Evolutionary conservation across 23 tunicate genomes (phyloP).

Genomic region (Corella eumyota): DNA sequence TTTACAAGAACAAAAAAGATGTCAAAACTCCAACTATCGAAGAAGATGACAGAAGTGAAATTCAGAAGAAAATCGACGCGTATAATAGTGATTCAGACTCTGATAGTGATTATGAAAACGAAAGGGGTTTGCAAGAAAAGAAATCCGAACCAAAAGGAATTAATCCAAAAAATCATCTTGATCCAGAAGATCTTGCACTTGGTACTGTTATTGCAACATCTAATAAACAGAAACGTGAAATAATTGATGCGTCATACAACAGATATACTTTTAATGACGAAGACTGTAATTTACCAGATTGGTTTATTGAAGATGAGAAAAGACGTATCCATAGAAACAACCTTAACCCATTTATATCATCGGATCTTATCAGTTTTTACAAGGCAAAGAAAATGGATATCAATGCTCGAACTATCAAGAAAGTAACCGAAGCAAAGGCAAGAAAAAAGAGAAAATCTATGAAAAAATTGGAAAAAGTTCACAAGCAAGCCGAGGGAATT

Average conservation of each 20-base stretch:
- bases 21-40: background rate
- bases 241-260: constrained; percentile 81
- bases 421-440: constrained; percentile 94
- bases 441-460: constrained; percentile 46
- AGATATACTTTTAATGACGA: constrained; percentile 83
- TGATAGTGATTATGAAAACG: constrained; percentile 52
- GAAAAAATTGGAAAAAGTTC: constrained; percentile 72
- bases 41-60: constrained; percentile 20
- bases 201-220: constrained; percentile 85
- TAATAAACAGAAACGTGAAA: constrained; percentile 60
- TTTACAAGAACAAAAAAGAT: constrained; percentile 15
- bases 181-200: constrained; percentile 72
- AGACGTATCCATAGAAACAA: constrained; percentile 12
- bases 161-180: constrained; percentile 22
- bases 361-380: constrained; percentile 39
- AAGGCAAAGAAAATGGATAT: constrained; percentile 41
- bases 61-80: constrained; percentile 9
- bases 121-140: constrained; percentile 5
- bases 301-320: constrained; percentile 92
- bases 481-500: constrained; percentile 66
- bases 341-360: constrained; percentile 39
- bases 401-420: constrained; percentile 84
- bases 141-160: background rate
- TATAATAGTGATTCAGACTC: constrained; percentile 9
- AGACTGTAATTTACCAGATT: constrained; percentile 66